phyloP scores from a whole-genome alignment of 2,888 invertebrate genomes.

The Malacosoma neustria region DNA sequence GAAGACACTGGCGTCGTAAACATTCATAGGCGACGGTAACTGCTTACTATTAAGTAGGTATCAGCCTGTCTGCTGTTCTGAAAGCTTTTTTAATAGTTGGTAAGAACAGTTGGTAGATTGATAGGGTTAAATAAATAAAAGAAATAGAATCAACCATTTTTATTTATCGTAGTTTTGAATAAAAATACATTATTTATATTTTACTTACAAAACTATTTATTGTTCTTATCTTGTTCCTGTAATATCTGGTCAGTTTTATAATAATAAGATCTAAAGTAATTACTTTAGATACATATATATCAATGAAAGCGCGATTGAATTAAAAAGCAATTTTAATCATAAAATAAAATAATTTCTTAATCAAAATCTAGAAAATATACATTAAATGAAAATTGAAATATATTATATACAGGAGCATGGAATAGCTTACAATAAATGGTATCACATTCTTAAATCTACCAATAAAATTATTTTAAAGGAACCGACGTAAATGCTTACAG shows the following conservation, averaged over 20 bases:
- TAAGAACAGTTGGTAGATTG: no score
- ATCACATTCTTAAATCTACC: conserved; percentile 67
- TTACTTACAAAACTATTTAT: conserved; percentile 53
- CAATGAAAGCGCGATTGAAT: conserved; percentile 31
- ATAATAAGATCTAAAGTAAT: conserved; percentile 13
- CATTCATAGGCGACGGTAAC: no score
- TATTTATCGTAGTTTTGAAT: conserved; percentile 45
- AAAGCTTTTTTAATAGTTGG: no score
- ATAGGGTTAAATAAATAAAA: no score
- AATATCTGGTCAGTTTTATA: conserved; percentile 12
- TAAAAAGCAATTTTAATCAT: conserved; percentile 33
- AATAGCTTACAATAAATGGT: conserved; percentile 62
- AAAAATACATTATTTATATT: conserved; percentile 47
- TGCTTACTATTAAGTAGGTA: no score
- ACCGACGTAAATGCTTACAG: no score
- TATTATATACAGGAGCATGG: conserved; percentile 45
- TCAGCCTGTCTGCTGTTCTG: no score
- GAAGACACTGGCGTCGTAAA: no score
- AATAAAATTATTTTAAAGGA: conserved; percentile 62
- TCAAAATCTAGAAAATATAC: conserved; percentile 48
- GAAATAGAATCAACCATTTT: conserved; percentile 55
- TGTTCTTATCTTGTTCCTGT: conserved; percentile 49
- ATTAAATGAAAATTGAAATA: conserved; percentile 34
- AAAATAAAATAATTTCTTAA: conserved; percentile 45
- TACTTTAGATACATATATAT: conserved; percentile 23